These are phyloP conservation scores for Muraenolepis orangiensis DNA, from an alignment of 2,797 vertebrate genomes.

Conservation along the genomic window DNA sequence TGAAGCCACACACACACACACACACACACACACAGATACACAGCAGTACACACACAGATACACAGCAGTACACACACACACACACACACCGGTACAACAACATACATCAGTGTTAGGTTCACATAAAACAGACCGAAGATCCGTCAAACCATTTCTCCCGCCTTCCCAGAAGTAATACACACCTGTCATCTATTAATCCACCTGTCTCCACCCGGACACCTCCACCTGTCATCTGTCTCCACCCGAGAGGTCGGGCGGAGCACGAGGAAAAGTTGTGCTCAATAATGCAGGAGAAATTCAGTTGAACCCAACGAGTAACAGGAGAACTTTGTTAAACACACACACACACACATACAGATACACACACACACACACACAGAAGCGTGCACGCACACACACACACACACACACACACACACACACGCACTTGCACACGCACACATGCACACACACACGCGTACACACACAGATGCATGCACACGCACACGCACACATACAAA, in stretches of 20 bases:
- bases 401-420: not conserved
- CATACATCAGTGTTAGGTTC: not conserved
- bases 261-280: constrained; percentile 41
- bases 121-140: constrained; percentile 14
- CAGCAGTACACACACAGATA: not conserved
- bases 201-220: constrained; percentile 19
- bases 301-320: constrained; percentile 34
- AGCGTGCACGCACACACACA: not conserved
- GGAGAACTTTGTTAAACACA: constrained; percentile 27
- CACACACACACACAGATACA: not conserved
- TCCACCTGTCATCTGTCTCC: constrained; percentile 41
- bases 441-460: too few relatives aligned
- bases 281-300: constrained; percentile 49
- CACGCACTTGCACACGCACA: not conserved
- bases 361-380: constrained; percentile 5
- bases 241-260: constrained; percentile 5
- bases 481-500: not conserved
- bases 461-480: not conserved
- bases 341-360: too few relatives aligned
- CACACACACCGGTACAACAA: not conserved
- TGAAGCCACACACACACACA: not conserved
- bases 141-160: constrained; percentile 34
- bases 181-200: constrained; percentile 40
- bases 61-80: not conserved
- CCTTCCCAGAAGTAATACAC: constrained; percentile 17